These are phyloP conservation scores for Alcedo atthis DNA, from an alignment of 2,797 vertebrate species.

Conservation along the genomic window DNA sequence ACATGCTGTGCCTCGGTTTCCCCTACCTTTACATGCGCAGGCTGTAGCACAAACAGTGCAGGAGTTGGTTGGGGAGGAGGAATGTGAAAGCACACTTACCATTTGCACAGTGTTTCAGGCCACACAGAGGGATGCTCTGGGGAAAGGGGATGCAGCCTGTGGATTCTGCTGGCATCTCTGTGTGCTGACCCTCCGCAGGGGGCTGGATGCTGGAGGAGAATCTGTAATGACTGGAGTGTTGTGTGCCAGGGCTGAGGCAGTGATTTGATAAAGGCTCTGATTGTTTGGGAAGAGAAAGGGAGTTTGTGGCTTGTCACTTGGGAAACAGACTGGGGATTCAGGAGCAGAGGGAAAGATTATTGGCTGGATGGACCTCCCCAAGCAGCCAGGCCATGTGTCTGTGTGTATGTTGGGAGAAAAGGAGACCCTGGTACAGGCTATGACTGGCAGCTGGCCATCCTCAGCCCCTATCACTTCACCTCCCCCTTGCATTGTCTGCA, in stretches of 20 bases:
- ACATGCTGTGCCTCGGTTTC: background rate
- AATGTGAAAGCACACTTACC: background rate
- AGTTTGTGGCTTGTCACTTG: slow-evolving; percentile 71
- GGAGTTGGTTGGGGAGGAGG: background rate
- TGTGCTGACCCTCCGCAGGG: background rate
- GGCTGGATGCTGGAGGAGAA: slow-evolving; percentile 32
- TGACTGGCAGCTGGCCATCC: background rate
- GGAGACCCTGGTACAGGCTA: slow-evolving; percentile 67
- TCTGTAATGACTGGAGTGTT: slow-evolving; percentile 40
- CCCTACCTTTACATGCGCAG: fast-evolving
- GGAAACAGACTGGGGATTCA: slow-evolving; percentile 81
- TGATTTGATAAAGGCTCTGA: slow-evolving; percentile 70
- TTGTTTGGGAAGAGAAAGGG: slow-evolving; percentile 80
- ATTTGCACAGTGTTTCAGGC: background rate
- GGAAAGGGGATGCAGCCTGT: background rate
- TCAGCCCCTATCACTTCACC: fast-evolving
- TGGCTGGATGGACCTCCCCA: background rate
- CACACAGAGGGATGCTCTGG: background rate
- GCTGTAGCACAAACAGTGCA: background rate
- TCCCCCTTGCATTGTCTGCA: background rate
- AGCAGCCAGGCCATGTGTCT: background rate
- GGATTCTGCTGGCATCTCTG: background rate
- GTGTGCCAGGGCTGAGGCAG: slow-evolving; percentile 24
- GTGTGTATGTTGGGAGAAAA: slow-evolving; percentile 10
- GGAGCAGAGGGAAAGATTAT: background rate